Evolutionary conservation across 1,140 invertebrate genomes (phyloP).

Genomic region (Wasmannia auropunctata): DNA sequence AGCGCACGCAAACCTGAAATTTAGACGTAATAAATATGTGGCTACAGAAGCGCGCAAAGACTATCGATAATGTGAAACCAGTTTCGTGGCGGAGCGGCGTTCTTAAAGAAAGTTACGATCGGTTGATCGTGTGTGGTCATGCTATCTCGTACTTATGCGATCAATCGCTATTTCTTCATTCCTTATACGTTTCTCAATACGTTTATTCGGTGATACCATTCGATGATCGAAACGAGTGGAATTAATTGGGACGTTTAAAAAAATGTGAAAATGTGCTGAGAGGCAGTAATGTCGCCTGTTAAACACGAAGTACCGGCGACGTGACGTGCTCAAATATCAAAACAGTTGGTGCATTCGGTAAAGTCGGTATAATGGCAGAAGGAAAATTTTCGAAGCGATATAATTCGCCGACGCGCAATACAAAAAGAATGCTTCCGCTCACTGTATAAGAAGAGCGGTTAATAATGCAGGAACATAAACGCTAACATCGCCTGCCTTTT

Average conservation of each 20-base stretch:
- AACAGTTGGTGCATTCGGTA: background rate
- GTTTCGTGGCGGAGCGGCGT: background rate
- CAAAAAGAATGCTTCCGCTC: constrained; percentile 33
- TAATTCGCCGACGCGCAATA: constrained; percentile 12
- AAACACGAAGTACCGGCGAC: background rate
- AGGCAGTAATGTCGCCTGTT: too few species aligned
- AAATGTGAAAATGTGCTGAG: too few species aligned
- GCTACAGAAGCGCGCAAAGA: background rate
- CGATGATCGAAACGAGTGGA: background rate
- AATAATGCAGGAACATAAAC: constrained; percentile 49
- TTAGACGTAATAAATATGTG: constrained; percentile 33
- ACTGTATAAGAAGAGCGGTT: constrained; percentile 28
- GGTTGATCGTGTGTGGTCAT: constrained; percentile 2
- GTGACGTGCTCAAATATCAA: background rate
- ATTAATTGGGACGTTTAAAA: background rate
- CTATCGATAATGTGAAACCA: constrained; percentile 9
- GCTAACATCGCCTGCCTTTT: constrained; percentile 53
- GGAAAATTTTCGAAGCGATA: background rate
- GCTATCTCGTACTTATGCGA: constrained; percentile 21
- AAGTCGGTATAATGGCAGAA: background rate
- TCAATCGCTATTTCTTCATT: background rate
- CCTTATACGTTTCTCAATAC: background rate
- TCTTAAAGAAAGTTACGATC: constrained; percentile 6
- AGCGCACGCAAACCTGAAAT: constrained; percentile 26
- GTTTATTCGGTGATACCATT: background rate